Base-by-base conservation (phyloP, 2,888 invertebrate genomes). In the Stenchaetothrips biformis region DNA sequence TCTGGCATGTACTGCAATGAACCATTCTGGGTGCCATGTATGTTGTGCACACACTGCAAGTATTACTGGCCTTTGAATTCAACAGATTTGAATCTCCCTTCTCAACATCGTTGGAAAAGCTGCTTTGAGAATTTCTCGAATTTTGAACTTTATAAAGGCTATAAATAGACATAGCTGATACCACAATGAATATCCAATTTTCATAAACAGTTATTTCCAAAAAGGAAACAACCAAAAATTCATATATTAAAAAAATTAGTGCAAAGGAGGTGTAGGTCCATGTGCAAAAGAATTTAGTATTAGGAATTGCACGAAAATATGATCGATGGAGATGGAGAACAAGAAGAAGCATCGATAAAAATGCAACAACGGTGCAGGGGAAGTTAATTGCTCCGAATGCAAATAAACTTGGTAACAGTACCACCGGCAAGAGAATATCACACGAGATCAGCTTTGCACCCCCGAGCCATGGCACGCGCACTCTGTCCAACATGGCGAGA, bases 1-100 rank as follows among this genome's bases (percentile, higher is more conserved):
- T 91, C 85, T 95, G 92, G 86, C 97, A 98, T 81, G 94, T 90
- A 83, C 90, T 89, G 86, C 97, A 97, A 85, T 96, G 95, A 85
- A 92, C 91, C 67, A 94, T 92, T 83, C 94, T 91, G 0, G 93
- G 90, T 2, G 91, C 90, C 16, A 89, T 88, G 82, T 90, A 89
- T 84, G 90, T 89, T 49, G 90, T 89, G 84, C 93, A 92, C 2
- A 86, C 87, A n/a, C 89, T 86, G 83, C 93, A 94, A 77, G 88
- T 86, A 25, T 2, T 25, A 7, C 7, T 7, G 1, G 25, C 25
- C 25, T 74, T 74, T 2, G 67, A 25, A 7, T 25, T 74, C 21
- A 8, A 21, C 2, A 74, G 67, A 21, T 8, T 67, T 67, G 67
- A 25, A 11, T 25, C 67, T 11, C 11, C 67, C 21, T 25, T 21